Conservation (phyloP, 2,888 invertebrate species). For the Anarsia innoxiella region DNA sequence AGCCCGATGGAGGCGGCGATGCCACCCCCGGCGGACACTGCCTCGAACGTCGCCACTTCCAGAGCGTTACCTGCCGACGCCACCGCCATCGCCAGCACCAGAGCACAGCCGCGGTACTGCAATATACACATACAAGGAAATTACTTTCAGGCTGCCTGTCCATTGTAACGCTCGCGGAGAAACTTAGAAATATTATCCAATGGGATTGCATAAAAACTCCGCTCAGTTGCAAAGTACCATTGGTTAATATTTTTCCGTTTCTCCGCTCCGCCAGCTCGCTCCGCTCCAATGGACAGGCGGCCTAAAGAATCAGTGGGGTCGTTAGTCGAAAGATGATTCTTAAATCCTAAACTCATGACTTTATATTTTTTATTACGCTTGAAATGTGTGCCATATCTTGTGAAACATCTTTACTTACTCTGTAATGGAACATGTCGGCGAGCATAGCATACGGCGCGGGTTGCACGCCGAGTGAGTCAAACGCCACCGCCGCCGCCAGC, state of each 20-base stretch:
- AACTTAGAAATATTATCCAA: too few species aligned
- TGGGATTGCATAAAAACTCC: too few species aligned
- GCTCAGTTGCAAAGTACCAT: too few species aligned
- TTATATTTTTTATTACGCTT: too few species aligned
- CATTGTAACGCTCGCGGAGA: not conserved
- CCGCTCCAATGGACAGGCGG: too few species aligned
- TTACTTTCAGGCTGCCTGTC: not conserved
- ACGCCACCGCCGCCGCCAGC: constrained; percentile 24
- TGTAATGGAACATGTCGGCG: constrained; percentile 50
- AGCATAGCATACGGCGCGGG: constrained; percentile 53
- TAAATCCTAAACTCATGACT: not conserved
- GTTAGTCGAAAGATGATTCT: not conserved
- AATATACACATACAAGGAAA: not conserved
- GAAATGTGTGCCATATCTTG: too few species aligned
- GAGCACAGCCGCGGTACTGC: constrained; percentile 50
- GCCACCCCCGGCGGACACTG: constrained; percentile 23
- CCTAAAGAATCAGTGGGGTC: not conserved
- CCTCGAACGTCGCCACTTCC: constrained; percentile 40
- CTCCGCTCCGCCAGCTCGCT: too few species aligned
- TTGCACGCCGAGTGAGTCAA: constrained; percentile 49
- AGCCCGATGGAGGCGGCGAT: constrained; percentile 28
- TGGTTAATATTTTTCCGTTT: not conserved
- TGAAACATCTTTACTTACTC: too few species aligned
- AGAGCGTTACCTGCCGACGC: constrained; percentile 38
- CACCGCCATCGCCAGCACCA: constrained; percentile 33